Conservation (phyloP, 2,797 vertebrate genomes). For the Apogon hyalosoma region DNA sequence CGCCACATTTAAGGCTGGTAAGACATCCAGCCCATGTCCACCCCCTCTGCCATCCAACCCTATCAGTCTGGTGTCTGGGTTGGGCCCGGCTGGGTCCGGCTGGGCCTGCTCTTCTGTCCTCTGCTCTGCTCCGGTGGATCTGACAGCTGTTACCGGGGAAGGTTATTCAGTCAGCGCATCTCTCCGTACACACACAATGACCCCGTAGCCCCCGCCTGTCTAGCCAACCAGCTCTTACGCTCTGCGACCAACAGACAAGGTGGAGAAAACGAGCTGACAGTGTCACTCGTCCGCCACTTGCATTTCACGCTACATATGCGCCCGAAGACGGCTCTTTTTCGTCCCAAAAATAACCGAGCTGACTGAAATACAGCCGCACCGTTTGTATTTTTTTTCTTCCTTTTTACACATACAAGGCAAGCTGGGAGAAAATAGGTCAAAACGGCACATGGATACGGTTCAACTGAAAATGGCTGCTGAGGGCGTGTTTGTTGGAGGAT, state of each 20-base stretch:
- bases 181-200: constrained; percentile 74
- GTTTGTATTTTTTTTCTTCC: constrained; percentile 41
- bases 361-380: constrained; percentile 63
- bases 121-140: constrained; percentile 72
- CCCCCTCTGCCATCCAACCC: constrained; percentile 49
- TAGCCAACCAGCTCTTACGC: constrained; percentile 65
- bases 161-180: constrained; percentile 78
- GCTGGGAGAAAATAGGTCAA: constrained; percentile 73
- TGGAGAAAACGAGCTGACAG: constrained; percentile 78
- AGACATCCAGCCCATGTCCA: constrained; percentile 48
- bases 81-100: constrained; percentile 37
- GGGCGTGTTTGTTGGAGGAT: constrained; percentile 34
- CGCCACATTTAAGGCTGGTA: constrained; percentile 50
- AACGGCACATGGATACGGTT: constrained; percentile 54
- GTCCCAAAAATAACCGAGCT: constrained; percentile 57
- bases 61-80: constrained; percentile 59
- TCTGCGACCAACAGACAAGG: constrained; percentile 72
- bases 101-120: constrained; percentile 69
- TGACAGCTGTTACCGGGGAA: constrained; percentile 82
- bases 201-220: constrained; percentile 70
- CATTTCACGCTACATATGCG: constrained; percentile 77
- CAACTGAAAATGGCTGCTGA: constrained; percentile 72
- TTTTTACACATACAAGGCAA: constrained; percentile 39
- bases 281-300: constrained; percentile 79
- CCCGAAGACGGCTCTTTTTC: constrained; percentile 67